Evolutionary conservation across 2,888 invertebrate genomes (phyloP), one percentile per base, ranked within the genome.

Genomic region (Busseola fusca): DNA sequence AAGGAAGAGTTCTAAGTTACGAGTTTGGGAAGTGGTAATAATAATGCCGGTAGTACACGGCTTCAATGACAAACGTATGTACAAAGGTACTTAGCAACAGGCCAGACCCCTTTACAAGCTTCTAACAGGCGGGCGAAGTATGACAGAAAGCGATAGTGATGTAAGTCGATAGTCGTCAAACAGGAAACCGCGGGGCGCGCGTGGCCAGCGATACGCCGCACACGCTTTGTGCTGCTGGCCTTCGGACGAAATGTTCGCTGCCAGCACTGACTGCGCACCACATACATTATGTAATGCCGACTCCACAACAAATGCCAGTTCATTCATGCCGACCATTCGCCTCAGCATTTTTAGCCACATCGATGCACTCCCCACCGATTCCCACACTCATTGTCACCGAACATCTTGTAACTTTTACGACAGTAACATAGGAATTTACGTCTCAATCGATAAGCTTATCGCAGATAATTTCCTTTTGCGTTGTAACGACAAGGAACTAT

Each of bases 81-180:
- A 89, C 88, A 87, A 88, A 87, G 86, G 91, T 92, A 92, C 91
- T 89, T 94, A 93, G 94, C 92, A 95, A 94, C 94, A 91, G 87
- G 86, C 88, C 90, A 91, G 93, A 93, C 94, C 95, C 95, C 93
- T 93, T 93, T 92, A 91, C 91, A 91, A 92, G 90, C 89, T 91
- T 94, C 94, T 94, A 95, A 94, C 93, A 93, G 90, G 88, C 92
- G 91, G 87, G 90, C 91, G 89, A 91, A 91, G 92, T 92, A 91
- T 92, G 92, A 91, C 95, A 95, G 95, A 94, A 94, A 95, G 93
- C 93, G 93, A 95, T 93, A 95, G 95, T 95, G 95, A 95, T 95
- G 95, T 94, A 94, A 95, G 95, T 92, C 91, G 93, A 94, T 95
- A 95, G 95, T 94, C 92, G 95, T 95, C 94, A 94, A 95, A 94